Conservation (phyloP, 2,888 invertebrate species). For the Lymantria monacha region DNA sequence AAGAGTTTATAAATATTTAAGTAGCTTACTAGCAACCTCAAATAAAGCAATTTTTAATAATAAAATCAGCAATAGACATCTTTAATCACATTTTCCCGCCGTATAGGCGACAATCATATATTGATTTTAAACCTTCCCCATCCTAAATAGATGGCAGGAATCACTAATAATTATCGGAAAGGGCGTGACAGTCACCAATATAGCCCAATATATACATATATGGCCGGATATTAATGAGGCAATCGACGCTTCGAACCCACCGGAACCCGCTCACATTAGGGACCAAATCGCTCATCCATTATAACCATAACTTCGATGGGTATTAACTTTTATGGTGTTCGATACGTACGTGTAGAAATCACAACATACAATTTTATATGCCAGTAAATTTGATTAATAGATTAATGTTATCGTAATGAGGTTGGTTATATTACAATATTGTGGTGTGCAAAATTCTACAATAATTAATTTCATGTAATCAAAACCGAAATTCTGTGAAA, state of each 20-base stretch:
- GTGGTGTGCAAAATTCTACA: not conserved
- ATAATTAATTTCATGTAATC: not conserved
- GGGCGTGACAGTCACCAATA: constrained; percentile 37
- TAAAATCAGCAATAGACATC: too few species aligned
- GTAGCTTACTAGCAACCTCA: too few species aligned
- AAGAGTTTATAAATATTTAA: too few species aligned
- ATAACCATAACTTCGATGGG: constrained; percentile 46
- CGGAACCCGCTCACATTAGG: constrained; percentile 53
- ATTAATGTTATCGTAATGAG: constrained; percentile 7
- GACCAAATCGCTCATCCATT: constrained; percentile 52
- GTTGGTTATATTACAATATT: not conserved
- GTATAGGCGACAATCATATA: constrained; percentile 40
- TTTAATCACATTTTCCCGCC: not conserved
- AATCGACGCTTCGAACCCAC: constrained; percentile 49
- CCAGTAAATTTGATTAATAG: constrained; percentile 30
- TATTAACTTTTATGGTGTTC: constrained; percentile 46
- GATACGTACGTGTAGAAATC: constrained; percentile 20
- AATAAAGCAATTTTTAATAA: too few species aligned
- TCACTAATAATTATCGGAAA: constrained; percentile 46
- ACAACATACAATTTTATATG: constrained; percentile 14
- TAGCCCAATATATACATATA: constrained; percentile 44
- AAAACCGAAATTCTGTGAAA: not conserved
- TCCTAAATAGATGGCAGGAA: constrained; percentile 27
- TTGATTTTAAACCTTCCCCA: constrained; percentile 37
- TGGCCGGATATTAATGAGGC: constrained; percentile 69